Evolutionary conservation across 2,113 vertebrate species (phyloP).

Genomic region (Pterophyllum scalare): DNA sequence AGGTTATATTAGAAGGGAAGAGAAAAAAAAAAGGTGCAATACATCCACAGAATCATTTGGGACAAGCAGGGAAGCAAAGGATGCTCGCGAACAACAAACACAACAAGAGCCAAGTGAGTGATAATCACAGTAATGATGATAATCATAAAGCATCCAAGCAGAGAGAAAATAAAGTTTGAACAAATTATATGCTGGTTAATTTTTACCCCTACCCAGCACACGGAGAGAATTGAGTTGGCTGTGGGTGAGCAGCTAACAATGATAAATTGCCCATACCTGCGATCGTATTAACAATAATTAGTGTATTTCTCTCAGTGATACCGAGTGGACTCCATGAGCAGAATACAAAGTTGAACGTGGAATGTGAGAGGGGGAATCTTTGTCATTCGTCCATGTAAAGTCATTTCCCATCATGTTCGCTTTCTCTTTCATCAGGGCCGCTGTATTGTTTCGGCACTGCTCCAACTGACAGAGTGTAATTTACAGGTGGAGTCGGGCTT

Average conservation of each 20-base stretch:
- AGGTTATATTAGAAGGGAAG: background rate
- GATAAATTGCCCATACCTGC: constrained; percentile 62
- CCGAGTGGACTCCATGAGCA: constrained; percentile 24
- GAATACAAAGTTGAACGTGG: constrained; percentile 33
- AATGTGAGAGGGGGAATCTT: constrained; percentile 18
- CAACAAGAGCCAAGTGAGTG: constrained; percentile 55
- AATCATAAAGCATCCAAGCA: constrained; percentile 64
- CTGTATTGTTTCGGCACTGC: constrained; percentile 61
- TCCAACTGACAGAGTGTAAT: constrained; percentile 62
- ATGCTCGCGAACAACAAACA: constrained; percentile 47
- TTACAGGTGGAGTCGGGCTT: constrained; percentile 73
- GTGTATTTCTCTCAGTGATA: constrained; percentile 25
- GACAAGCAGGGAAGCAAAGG: background rate
- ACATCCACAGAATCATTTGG: constrained; percentile 40
- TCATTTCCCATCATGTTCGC: constrained; percentile 52
- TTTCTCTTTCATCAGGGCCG: constrained; percentile 62
- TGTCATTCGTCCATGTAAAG: constrained; percentile 31
- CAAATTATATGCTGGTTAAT: constrained; percentile 65
- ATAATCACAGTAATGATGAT: constrained; percentile 71
- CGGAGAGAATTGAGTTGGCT: constrained; percentile 45
- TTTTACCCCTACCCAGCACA: constrained; percentile 20
- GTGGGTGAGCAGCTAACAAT: constrained; percentile 51
- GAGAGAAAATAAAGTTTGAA: constrained; percentile 64
- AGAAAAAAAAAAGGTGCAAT: background rate
- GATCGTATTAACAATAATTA: constrained; percentile 67